These are phyloP conservation scores for Thereva unica DNA, from an alignment of 2,888 invertebrate species.

Conservation along the genomic window DNA sequence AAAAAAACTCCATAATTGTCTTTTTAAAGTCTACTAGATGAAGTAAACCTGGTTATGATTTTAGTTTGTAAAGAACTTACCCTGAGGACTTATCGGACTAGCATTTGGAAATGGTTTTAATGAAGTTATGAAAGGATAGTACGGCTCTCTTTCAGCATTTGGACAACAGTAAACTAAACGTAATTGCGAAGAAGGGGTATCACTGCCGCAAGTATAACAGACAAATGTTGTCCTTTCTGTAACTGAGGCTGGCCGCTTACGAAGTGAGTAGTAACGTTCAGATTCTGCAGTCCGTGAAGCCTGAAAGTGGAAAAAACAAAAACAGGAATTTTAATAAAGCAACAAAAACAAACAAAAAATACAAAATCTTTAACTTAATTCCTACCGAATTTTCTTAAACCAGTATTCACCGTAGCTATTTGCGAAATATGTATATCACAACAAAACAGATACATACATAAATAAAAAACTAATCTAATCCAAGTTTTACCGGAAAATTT, in stretches of 20 bases:
- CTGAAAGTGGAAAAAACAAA: slow-evolving; percentile 50
- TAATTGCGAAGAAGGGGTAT: slow-evolving; percentile 78
- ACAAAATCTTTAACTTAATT: neutral
- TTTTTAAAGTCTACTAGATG: slow-evolving; percentile 25
- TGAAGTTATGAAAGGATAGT: slow-evolving; percentile 85
- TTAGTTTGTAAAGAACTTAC: slow-evolving; percentile 55
- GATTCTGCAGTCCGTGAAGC: slow-evolving; percentile 73
- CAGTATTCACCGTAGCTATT: neutral
- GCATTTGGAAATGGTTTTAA: slow-evolving; percentile 81
- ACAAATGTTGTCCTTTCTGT: slow-evolving; percentile 74
- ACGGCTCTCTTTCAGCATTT: slow-evolving; percentile 84
- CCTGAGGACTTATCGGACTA: slow-evolving; percentile 87
- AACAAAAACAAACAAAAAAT: neutral
- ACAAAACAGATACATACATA: neutral
- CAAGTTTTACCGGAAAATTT: neutral
- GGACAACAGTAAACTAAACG: slow-evolving; percentile 82
- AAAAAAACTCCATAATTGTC: slow-evolving; percentile 12
- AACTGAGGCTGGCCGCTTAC: slow-evolving; percentile 72
- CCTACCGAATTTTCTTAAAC: neutral
- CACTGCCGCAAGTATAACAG: slow-evolving; percentile 86
- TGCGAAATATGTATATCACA: too few relatives aligned
- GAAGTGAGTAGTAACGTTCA: slow-evolving; percentile 79
- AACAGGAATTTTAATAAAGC: neutral
- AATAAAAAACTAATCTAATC: slow-evolving; percentile 1
- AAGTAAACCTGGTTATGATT: slow-evolving; percentile 5